phyloP scores from a whole-genome alignment of 2,888 invertebrate species.

The Sphecodes monilicornis region DNA sequence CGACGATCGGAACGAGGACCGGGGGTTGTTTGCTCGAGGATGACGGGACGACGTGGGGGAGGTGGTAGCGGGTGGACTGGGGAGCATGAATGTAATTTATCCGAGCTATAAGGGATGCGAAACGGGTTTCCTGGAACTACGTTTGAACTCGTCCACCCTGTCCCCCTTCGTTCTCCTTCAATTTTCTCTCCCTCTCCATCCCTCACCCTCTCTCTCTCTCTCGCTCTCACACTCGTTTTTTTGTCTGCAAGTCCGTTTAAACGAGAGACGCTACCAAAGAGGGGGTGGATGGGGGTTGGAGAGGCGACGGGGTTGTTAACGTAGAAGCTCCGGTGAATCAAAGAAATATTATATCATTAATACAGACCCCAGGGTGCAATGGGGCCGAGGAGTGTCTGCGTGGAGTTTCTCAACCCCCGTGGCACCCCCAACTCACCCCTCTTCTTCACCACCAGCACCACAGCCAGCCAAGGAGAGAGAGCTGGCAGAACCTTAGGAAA shows the following conservation, averaged over 20 bases:
- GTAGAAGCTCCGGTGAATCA: slow-evolving; percentile 77
- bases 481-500: slow-evolving; percentile 60
- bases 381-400: slow-evolving; percentile 66
- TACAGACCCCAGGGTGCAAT: slow-evolving; percentile 78
- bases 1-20: slow-evolving; percentile 62
- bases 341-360: slow-evolving; percentile 83
- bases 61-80: slow-evolving; percentile 15
- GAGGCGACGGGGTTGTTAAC: slow-evolving; percentile 72
- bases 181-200: not conserved
- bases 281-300: slow-evolving; percentile 20
- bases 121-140: slow-evolving; percentile 75
- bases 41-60: slow-evolving; percentile 7
- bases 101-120: slow-evolving; percentile 76
- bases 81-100: slow-evolving; percentile 82
- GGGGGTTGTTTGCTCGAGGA: slow-evolving; percentile 52
- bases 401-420: slow-evolving; percentile 36
- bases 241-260: slow-evolving; percentile 42
- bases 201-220: slow-evolving; percentile 30
- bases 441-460: not conserved
- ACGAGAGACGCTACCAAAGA: slow-evolving; percentile 52
- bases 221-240: slow-evolving; percentile 34
- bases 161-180: slow-evolving; percentile 23
- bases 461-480: slow-evolving; percentile 40
- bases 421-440: not conserved
- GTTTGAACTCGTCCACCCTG: slow-evolving; percentile 76